phyloP scores from a whole-genome alignment of 2,797 vertebrate genomes.

The Lepilemur septentrionalis region DNA sequence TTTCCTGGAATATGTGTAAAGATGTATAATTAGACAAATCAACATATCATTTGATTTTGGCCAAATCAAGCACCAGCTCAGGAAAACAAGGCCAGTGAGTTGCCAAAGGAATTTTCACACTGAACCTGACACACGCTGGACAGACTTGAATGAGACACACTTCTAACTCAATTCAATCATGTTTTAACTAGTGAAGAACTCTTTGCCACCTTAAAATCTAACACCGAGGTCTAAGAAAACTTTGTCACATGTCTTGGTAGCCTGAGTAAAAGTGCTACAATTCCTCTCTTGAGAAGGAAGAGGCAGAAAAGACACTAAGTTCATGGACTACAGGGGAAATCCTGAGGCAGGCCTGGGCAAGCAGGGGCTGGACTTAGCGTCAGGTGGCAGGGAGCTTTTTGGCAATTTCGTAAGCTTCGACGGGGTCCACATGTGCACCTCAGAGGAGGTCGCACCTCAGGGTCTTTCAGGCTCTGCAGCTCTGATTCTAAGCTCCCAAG shows the following conservation, averaged over 20 bases:
- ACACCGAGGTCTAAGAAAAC: background rate
- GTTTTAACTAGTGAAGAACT: background rate
- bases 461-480: background rate
- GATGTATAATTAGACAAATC: slow-evolving; percentile 2
- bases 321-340: background rate
- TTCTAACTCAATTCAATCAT: background rate
- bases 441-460: background rate
- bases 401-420: background rate
- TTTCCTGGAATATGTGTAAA: background rate
- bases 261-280: background rate
- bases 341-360: background rate
- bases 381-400: background rate
- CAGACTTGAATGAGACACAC: background rate
- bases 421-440: background rate
- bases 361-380: background rate
- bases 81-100: slow-evolving; percentile 2
- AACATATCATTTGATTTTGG: background rate
- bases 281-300: background rate
- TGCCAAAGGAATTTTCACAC: background rate
- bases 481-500: background rate
- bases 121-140: background rate
- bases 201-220: background rate
- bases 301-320: background rate
- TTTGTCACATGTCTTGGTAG: slow-evolving; percentile 47
- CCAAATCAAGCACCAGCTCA: slow-evolving; percentile 7